Conservation (phyloP, 1,140 invertebrate species). For the Nephila pilipes region DNA sequence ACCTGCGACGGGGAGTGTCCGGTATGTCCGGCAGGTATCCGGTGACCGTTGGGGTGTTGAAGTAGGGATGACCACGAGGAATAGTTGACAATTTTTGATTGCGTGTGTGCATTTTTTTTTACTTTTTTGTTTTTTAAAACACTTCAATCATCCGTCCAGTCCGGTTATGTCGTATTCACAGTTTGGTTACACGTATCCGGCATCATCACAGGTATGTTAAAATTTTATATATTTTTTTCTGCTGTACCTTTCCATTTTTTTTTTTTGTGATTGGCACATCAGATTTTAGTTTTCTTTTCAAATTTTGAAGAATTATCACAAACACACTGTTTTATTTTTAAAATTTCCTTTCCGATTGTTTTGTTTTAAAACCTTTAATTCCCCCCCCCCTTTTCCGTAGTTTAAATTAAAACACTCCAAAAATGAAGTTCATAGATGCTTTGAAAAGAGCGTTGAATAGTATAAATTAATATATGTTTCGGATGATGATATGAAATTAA, state of each 20-base stretch:
- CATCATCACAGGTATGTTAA: constrained; percentile 87
- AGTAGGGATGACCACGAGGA: neutral
- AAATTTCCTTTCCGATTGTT: too few species aligned
- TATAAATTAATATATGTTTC: too few species aligned
- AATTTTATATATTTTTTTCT: neutral
- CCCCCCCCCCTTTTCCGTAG: too few species aligned
- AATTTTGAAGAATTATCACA: too few species aligned
- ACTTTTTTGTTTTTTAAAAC: neutral
- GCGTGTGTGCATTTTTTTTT: neutral
- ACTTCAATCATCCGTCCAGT: constrained; percentile 57
- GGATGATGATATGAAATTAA: too few species aligned
- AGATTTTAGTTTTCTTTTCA: too few species aligned
- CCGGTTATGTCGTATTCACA: constrained; percentile 87
- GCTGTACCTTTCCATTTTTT: neutral
- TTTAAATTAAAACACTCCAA: too few species aligned
- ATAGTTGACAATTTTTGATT: neutral
- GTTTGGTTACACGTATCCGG: constrained; percentile 90
- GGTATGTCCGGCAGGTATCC: constrained; percentile 11
- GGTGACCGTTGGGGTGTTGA: neutral
- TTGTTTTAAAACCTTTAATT: too few species aligned
- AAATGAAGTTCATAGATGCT: too few species aligned
- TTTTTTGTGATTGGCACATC: too few species aligned
- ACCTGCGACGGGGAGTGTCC: neutral
- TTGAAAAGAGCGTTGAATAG: too few species aligned
- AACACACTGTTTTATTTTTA: too few species aligned